Evolutionary conservation across 2,113 vertebrate species (phyloP).

Genomic region (Podiceps cristatus): DNA sequence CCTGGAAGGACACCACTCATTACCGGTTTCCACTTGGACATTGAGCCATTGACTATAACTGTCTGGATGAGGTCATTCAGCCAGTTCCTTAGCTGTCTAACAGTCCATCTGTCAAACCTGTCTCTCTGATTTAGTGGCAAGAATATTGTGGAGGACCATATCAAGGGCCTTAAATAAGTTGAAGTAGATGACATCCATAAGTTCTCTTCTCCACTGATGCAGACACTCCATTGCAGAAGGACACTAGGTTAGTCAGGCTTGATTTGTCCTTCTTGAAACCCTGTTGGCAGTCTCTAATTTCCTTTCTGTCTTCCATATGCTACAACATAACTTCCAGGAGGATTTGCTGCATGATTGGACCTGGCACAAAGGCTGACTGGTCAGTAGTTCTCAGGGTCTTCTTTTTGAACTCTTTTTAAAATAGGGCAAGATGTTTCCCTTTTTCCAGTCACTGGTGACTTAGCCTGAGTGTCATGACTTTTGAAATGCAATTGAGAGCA

Average conservation of each 20-base stretch:
- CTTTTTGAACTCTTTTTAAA: neutral
- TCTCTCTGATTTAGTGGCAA: neutral
- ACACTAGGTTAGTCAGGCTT: neutral
- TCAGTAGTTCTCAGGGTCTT: neutral
- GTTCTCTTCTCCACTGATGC: neutral
- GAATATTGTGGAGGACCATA: neutral
- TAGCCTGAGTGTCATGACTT: neutral
- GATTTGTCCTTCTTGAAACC: neutral
- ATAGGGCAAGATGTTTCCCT: neutral
- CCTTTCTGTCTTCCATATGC: neutral
- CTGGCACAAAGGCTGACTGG: neutral
- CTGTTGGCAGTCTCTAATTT: neutral
- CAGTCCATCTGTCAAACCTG: neutral
- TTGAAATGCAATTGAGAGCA: neutral
- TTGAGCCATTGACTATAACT: neutral
- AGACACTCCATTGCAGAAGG: neutral
- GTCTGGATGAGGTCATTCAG: accelerated
- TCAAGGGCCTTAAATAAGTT: neutral
- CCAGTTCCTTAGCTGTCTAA: neutral
- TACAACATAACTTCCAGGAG: neutral
- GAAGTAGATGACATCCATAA: accelerated
- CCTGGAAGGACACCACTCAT: neutral
- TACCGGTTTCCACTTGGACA: neutral
- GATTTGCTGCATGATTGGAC: accelerated
- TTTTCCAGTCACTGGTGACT: neutral